These are phyloP conservation scores for Gobio occitaniae DNA, from an alignment of 2,797 vertebrate species.

Conservation along the genomic window DNA sequence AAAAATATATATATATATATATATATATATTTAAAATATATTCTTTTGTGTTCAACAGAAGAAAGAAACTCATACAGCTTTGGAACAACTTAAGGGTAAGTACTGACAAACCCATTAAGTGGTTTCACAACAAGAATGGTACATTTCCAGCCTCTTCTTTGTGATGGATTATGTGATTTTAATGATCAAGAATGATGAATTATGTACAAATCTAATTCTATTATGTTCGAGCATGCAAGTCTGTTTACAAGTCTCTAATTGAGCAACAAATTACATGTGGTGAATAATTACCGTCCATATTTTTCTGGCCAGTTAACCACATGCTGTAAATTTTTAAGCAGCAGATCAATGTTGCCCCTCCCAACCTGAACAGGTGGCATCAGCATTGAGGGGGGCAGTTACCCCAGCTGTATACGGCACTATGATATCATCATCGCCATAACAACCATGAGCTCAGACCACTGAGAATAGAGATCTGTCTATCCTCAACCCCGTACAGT, in stretches of 20 bases:
- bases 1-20: too few relatives aligned
- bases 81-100: too few relatives aligned
- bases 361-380: slow-evolving; percentile 34
- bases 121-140: background rate
- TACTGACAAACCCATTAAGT: background rate
- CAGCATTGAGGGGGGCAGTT: background rate
- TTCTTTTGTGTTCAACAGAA: too few relatives aligned
- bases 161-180: too few relatives aligned
- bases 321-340: background rate
- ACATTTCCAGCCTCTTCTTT: too few relatives aligned
- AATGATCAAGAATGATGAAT: background rate
- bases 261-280: background rate
- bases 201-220: background rate
- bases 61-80: too few relatives aligned
- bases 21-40: too few relatives aligned
- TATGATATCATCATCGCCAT: slow-evolving; percentile 24
- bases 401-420: slow-evolving; percentile 25
- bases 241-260: slow-evolving; percentile 14
- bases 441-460: slow-evolving; percentile 38
- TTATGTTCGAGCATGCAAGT: background rate
- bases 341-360: slow-evolving; percentile 9
- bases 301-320: background rate
- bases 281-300: background rate
- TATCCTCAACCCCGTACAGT: slow-evolving; percentile 8
- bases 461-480: slow-evolving; percentile 25